Base-by-base conservation (phyloP, 2,113 vertebrate species). In the Pluvialis apricaria region DNA sequence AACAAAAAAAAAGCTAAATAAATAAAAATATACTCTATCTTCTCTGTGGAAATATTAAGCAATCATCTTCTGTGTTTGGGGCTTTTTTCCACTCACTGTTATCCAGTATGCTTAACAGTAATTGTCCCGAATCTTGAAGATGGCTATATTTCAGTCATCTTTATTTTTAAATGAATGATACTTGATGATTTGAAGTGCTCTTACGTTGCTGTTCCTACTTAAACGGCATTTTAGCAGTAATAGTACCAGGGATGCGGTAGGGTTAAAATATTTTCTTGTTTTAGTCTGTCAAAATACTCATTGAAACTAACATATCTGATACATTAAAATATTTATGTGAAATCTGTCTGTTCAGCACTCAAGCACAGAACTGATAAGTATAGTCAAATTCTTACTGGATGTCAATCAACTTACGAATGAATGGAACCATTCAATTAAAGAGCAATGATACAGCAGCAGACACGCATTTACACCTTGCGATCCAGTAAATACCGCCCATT, bases 191-290 rank as follows among this genome's bases (percentile, higher is more conserved):
- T 73, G 31, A 71, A 69, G 36, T 49, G 52, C 40, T 86, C 15
- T 70, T 44, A 45, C 54, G 14, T 3, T 19, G 19, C 55, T 78
- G 8, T 38, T 84, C 49, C 38, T 29, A 2, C 65, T 61, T 42
- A 32, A 52, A 68, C 6, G 18, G n/a, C 7, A 21, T 44, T 83
- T 78, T 6, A 90, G 45, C 55, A 81, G 18, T 47, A 19, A 12
- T 1, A 87, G 44, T 14, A 58, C 10, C 49, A 92, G 52, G 16
- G n/a, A 68, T 10, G 25, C 57, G 51, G 60, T 57, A 95, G 82
- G 68, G 83, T 72, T 91, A 94, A 94, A 95, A 49, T 85, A 91
- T 84, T 86, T 62, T 44, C 76, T 81, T 88, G 64, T 45, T 90
- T 95, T 38, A 92, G 45, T 29, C 88, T 93, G 90, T 90, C 83